Conservation (phyloP, 2,797 vertebrate species). For the Mionectes olivaceus region DNA sequence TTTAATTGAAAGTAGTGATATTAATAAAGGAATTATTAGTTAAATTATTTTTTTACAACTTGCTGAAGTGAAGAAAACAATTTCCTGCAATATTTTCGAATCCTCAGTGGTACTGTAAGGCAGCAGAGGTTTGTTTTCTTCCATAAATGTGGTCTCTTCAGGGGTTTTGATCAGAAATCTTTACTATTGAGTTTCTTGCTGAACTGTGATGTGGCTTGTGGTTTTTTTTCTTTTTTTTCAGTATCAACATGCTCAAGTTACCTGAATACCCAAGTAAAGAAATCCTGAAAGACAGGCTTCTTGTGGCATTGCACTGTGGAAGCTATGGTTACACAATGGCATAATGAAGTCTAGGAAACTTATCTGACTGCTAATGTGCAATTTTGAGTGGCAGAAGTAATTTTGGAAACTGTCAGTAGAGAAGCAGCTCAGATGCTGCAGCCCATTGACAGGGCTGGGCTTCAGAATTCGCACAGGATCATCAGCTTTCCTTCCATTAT, state of each 20-base stretch:
- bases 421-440: constrained; percentile 39
- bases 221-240: constrained; percentile 61
- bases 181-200: constrained; percentile 19
- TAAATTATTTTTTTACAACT: constrained; percentile 6
- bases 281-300: constrained; percentile 92
- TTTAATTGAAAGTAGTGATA: neutral
- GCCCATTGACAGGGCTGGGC: constrained; percentile 24
- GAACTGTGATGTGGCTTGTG: neutral
- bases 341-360: constrained; percentile 70
- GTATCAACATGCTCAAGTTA: constrained; percentile 99
- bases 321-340: constrained; percentile 99
- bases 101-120: constrained; percentile 8
- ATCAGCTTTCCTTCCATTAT: constrained; percentile 44
- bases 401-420: constrained; percentile 61
- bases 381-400: constrained; percentile 65
- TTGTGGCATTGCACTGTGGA: constrained; percentile 96
- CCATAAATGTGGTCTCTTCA: constrained; percentile 5
- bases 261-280: constrained; percentile 96
- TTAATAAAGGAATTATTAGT: constrained; percentile 8
- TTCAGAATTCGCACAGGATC: constrained; percentile 55
- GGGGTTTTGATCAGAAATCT: constrained; percentile 29
- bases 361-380: constrained; percentile 46
- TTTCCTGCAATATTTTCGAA: constrained; percentile 15
- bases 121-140: neutral
- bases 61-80: neutral